Conservation (phyloP, 2,113 vertebrate genomes). For the Malurus alboscapulatus region DNA sequence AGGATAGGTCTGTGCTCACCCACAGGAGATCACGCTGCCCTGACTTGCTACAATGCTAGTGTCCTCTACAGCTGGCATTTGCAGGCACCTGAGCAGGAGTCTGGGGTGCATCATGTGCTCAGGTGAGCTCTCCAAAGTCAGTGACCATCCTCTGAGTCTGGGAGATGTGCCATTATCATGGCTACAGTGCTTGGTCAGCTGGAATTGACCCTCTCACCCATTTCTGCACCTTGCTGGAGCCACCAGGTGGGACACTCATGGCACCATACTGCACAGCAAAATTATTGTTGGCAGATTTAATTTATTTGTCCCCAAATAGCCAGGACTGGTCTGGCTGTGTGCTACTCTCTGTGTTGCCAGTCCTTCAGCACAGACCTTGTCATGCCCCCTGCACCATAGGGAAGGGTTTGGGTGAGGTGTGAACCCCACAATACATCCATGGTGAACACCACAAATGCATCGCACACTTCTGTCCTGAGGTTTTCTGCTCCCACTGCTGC, state of each 20-base stretch:
- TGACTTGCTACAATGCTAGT: neutral
- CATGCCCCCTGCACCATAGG: neutral
- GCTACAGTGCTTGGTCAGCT: neutral
- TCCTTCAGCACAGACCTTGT: neutral
- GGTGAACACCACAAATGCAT: neutral
- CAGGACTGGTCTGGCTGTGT: neutral
- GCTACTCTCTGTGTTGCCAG: neutral
- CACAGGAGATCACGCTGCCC: neutral
- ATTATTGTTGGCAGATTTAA: neutral
- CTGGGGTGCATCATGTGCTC: fast-evolving
- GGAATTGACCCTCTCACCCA: neutral
- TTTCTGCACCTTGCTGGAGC: neutral
- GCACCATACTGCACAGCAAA: neutral
- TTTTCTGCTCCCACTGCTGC: neutral
- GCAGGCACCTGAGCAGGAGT: neutral
- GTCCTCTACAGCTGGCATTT: neutral
- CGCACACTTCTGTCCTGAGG: neutral
- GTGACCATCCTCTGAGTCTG: neutral
- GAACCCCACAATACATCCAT: neutral
- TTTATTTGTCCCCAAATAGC: neutral
- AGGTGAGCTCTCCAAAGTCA: neutral
- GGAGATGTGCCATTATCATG: neutral
- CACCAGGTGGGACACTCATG: neutral
- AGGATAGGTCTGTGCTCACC: neutral
- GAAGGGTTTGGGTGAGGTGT: neutral